A percentile compares a stretch with the other conserved stretches of the same genome.
Conservation (phyloP, 2,797 vertebrate genomes). For the Microcaecilia unicolor region DNA sequence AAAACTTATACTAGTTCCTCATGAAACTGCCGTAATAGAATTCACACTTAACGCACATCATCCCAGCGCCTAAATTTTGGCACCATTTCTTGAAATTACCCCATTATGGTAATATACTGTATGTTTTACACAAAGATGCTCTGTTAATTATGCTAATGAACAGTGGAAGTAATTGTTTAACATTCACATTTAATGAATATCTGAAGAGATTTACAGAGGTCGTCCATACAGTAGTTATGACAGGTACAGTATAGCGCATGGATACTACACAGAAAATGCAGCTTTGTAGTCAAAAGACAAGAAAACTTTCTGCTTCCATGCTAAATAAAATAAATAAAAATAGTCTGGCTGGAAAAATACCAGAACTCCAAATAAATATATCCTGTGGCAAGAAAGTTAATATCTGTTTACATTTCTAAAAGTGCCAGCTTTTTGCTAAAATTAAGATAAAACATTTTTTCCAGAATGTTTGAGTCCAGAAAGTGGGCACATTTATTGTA, state of each 20-base stretch:
- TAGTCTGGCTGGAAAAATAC: slow-evolving; percentile 72
- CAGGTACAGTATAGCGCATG: no score
- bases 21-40: no score
- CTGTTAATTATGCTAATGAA: no score
- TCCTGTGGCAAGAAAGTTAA: slow-evolving; percentile 30
- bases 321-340: slow-evolving; percentile 79
- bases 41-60: no score
- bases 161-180: slow-evolving; percentile 25
- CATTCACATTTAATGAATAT: slow-evolving; percentile 55
- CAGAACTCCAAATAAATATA: slow-evolving; percentile 58
- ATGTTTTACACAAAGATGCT: no score
- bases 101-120: no score
- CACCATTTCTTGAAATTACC: no score
- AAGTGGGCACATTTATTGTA: slow-evolving; percentile 41
- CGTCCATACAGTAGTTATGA: no score
- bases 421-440: slow-evolving; percentile 55
- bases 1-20: no score
- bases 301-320: slow-evolving; percentile 57
- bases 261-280: slow-evolving; percentile 52
- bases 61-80: no score
- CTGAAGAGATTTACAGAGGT: slow-evolving; percentile 56
- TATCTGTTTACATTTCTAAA: slow-evolving; percentile 68
- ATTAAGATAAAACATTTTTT: slow-evolving; percentile 38
- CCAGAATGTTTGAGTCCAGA: slow-evolving; percentile 43
- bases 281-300: slow-evolving; percentile 46